Evolutionary conservation across 2,797 vertebrate genomes (phyloP).

Genomic region (Falco biarmicus): DNA sequence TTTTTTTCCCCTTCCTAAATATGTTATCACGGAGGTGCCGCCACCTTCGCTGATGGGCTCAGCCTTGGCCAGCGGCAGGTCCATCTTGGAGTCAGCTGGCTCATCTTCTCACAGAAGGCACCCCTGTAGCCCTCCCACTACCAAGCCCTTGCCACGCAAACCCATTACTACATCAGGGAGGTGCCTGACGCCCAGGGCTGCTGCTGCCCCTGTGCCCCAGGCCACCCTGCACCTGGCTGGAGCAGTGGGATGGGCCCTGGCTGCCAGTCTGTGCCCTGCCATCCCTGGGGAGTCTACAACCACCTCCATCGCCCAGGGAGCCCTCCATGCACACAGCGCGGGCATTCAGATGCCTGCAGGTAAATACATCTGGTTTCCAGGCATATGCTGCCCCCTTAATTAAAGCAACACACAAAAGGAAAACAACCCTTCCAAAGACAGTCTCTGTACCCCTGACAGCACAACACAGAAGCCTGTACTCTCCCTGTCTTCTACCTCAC

Average conservation of each 20-base stretch:
- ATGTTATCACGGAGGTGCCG: no score
- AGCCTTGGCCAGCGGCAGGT: no score
- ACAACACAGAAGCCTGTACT: background rate
- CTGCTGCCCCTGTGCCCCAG: background rate
- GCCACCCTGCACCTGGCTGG: background rate
- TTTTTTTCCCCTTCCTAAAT: no score
- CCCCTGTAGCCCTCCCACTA: no score
- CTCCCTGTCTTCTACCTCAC: background rate
- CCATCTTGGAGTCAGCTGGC: no score
- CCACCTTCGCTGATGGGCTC: no score
- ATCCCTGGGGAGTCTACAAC: background rate
- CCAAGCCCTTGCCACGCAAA: no score
- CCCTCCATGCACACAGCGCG: background rate
- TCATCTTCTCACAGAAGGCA: no score
- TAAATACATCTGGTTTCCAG: rapidly evolving
- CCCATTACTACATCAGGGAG: no score
- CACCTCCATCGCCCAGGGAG: background rate
- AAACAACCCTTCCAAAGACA: background rate
- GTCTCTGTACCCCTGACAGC: background rate
- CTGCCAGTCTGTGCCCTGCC: background rate
- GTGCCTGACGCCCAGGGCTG: background rate
- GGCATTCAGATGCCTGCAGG: background rate
- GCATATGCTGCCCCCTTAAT: background rate
- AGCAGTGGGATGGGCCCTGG: rapidly evolving
- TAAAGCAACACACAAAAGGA: background rate